These are phyloP conservation scores for Montipora foliosa DNA, from an alignment of 64 coral and sea anemone genomes.

Conservation along the genomic window DNA sequence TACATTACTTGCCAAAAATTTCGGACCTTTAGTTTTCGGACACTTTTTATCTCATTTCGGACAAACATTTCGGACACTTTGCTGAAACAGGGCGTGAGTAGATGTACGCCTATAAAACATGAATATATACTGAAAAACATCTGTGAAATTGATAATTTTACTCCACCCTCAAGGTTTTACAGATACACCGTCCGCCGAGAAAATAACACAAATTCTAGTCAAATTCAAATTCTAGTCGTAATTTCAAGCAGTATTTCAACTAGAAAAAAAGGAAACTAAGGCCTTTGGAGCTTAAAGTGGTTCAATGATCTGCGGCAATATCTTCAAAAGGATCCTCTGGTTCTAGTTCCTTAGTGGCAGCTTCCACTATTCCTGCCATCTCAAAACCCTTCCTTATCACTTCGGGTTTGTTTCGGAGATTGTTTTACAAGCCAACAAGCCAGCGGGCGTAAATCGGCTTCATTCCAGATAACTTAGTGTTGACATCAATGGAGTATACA, in stretches of 20 bases:
- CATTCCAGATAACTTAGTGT: slow-evolving; percentile 51
- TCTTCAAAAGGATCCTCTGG: slow-evolving; percentile 54
- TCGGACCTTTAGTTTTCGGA: too few relatives aligned
- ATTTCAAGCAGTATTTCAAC: not conserved
- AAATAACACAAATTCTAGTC: not conserved
- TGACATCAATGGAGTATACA: slow-evolving; percentile 28
- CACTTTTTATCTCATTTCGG: too few relatives aligned
- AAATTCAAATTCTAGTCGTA: not conserved
- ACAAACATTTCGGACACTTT: too few relatives aligned
- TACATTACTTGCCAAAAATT: too few relatives aligned
- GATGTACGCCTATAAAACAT: too few relatives aligned
- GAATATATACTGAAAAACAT: too few relatives aligned
- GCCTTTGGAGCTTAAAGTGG: not conserved
- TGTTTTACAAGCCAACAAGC: slow-evolving; percentile 41
- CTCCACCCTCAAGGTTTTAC: too few relatives aligned
- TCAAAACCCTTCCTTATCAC: slow-evolving; percentile 50
- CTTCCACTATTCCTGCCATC: slow-evolving; percentile 57
- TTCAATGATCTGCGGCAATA: not conserved
- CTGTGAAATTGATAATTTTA: too few relatives aligned
- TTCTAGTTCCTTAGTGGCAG: slow-evolving; percentile 45
- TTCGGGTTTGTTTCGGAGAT: slow-evolving; percentile 49
- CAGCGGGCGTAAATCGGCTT: slow-evolving; percentile 55
- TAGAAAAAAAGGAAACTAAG: not conserved
- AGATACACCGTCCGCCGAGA: too few relatives aligned
- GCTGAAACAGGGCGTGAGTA: too few relatives aligned